phyloP scores from a whole-genome alignment of 2,797 vertebrate genomes.

The Echiichthys vipera region DNA sequence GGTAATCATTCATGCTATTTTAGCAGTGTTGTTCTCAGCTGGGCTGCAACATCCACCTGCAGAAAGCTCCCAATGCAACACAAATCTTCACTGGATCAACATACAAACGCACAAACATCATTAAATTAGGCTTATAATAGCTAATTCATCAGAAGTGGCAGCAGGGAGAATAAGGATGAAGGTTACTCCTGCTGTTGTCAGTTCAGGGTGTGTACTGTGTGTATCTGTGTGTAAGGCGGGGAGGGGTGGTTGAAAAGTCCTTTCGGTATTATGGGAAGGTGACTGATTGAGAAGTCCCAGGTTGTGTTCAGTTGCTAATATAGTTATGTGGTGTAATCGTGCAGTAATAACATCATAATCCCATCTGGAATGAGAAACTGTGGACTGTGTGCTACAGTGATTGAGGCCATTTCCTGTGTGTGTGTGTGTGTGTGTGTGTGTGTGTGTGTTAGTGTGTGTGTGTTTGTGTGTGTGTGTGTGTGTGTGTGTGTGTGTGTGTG shows the following conservation, averaged over 20 bases:
- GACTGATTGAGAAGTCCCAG: constrained; percentile 81
- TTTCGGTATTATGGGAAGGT: constrained; percentile 68
- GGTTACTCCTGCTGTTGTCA: constrained; percentile 66
- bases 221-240: constrained; percentile 38
- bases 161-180: constrained; percentile 55
- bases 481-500: constrained; percentile 23
- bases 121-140: constrained; percentile 51
- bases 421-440: constrained; percentile 36
- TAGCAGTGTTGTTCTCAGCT: constrained; percentile 60
- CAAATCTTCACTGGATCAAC: constrained; percentile 44
- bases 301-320: constrained; percentile 79
- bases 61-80: constrained; percentile 18
- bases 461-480: constrained; percentile 21
- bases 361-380: constrained; percentile 81
- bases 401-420: constrained; percentile 80
- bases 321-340: constrained; percentile 78
- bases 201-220: constrained; percentile 58
- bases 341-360: constrained; percentile 83
- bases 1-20: constrained; percentile 78
- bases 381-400: constrained; percentile 75
- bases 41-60: constrained; percentile 67
- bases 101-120: constrained; percentile 37
- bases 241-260: constrained; percentile 68
- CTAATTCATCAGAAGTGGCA: constrained; percentile 53
- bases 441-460: constrained; percentile 35